Conservation (phyloP, 2,113 vertebrate species). For the Salminus brasiliensis region DNA sequence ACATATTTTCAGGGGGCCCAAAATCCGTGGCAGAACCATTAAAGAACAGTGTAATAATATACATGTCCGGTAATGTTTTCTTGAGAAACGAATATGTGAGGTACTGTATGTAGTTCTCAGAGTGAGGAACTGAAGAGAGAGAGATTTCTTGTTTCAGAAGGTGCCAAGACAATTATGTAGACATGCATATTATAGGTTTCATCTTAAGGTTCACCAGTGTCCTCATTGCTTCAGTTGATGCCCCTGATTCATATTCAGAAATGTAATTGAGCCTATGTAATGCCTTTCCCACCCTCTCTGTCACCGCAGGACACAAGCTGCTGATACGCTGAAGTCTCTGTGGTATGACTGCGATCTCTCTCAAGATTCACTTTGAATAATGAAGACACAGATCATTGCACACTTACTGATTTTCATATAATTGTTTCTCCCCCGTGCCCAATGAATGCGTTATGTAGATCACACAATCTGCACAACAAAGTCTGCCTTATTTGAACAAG, state of each 20-base stretch:
- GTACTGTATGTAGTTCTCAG: no score
- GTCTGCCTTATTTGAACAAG: neutral
- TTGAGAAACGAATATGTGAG: no score
- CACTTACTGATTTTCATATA: conserved; percentile 1
- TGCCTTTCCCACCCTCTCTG: neutral
- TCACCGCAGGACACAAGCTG: neutral
- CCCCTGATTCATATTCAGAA: neutral
- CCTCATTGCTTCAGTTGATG: neutral
- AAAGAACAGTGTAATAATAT: no score
- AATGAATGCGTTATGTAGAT: neutral
- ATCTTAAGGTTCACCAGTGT: neutral
- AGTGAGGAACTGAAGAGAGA: no score
- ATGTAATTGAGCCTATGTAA: neutral
- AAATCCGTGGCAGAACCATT: no score
- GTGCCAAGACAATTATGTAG: no score
- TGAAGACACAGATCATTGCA: neutral
- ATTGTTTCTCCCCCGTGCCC: neutral
- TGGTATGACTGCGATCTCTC: neutral
- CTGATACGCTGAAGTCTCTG: neutral
- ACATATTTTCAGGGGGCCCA: no score
- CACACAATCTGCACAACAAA: conserved; percentile 37
- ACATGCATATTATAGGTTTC: no score
- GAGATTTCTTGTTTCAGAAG: no score
- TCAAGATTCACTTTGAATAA: neutral
- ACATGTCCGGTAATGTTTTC: no score